Evolutionary conservation across 2,797 vertebrate genomes (phyloP).

Genomic region (Tadarida brasiliensis): DNA sequence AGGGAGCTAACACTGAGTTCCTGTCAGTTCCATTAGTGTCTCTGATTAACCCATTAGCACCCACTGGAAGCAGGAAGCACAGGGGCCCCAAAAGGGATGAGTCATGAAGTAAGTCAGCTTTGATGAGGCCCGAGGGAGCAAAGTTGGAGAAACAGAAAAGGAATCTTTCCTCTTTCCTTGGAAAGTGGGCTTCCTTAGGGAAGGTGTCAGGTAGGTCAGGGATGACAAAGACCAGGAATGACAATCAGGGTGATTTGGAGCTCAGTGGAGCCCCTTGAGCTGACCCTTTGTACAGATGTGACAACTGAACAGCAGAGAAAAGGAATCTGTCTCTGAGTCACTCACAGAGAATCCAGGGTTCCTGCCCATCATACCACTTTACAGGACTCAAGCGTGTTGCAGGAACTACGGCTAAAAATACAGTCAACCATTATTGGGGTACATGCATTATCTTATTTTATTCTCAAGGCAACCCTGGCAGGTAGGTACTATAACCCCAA

Average conservation of each 20-base stretch:
- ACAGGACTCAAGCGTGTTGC: neutral
- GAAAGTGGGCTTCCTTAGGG: neutral
- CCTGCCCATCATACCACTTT: neutral
- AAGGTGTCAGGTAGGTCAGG: neutral
- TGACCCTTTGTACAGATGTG: neutral
- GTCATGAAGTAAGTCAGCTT: neutral
- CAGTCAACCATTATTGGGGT: neutral
- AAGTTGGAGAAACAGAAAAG: neutral
- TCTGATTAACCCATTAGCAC: constrained; percentile 44
- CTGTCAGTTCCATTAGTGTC: constrained; percentile 47
- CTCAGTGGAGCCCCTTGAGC: neutral
- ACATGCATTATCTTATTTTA: neutral
- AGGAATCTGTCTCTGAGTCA: neutral
- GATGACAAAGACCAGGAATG: neutral
- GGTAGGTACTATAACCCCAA: neutral
- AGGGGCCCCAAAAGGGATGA: neutral
- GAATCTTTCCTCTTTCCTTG: neutral
- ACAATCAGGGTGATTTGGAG: neutral
- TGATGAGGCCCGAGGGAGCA: neutral
- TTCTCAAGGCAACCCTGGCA: neutral
- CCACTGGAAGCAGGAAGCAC: neutral
- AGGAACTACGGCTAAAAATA: neutral
- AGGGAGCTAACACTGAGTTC: constrained; percentile 38
- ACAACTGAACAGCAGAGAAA: neutral
- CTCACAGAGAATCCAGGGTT: neutral